Percentiles rank a stretch among this genome's conserved stretches.
phyloP scores from a whole-genome alignment of 2,113 vertebrate species.

The Aix galericulata region DNA sequence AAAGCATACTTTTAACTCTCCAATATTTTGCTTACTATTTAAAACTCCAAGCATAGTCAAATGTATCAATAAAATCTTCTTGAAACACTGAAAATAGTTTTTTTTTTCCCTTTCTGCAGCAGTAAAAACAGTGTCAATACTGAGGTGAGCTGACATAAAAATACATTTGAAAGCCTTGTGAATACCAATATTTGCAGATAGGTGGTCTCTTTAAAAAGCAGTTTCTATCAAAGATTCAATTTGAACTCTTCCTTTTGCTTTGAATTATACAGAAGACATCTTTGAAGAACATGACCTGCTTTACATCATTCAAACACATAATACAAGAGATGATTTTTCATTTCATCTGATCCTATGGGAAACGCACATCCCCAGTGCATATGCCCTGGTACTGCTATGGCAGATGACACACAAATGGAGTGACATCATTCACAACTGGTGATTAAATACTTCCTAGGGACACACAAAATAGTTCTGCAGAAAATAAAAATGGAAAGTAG shows the following conservation, averaged over 20 bases:
- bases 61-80: slow-evolving; percentile 46
- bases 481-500: slow-evolving; percentile 21
- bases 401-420: slow-evolving; percentile 29
- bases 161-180: slow-evolving; percentile 44
- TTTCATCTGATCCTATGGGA: slow-evolving; percentile 40
- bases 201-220: slow-evolving; percentile 46
- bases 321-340: not conserved
- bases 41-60: slow-evolving; percentile 48
- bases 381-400: not conserved
- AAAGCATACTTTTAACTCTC: not conserved
- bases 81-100: slow-evolving; percentile 45
- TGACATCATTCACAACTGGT: slow-evolving; percentile 46
- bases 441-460: slow-evolving; percentile 53
- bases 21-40: slow-evolving; percentile 36
- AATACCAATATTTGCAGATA: slow-evolving; percentile 49
- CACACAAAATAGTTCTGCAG: slow-evolving; percentile 19
- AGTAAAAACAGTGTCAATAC: slow-evolving; percentile 70
- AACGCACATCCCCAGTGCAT: not conserved
- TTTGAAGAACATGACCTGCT: slow-evolving; percentile 51
- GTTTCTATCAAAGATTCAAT: slow-evolving; percentile 58
- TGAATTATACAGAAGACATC: slow-evolving; percentile 52
- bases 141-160: slow-evolving; percentile 59
- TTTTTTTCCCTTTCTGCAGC: not conserved
- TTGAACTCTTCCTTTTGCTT: slow-evolving; percentile 51
- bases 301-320: slow-evolving; percentile 48